Base-by-base conservation (phyloP, 2,888 invertebrate genomes). In the Labia minor region DNA sequence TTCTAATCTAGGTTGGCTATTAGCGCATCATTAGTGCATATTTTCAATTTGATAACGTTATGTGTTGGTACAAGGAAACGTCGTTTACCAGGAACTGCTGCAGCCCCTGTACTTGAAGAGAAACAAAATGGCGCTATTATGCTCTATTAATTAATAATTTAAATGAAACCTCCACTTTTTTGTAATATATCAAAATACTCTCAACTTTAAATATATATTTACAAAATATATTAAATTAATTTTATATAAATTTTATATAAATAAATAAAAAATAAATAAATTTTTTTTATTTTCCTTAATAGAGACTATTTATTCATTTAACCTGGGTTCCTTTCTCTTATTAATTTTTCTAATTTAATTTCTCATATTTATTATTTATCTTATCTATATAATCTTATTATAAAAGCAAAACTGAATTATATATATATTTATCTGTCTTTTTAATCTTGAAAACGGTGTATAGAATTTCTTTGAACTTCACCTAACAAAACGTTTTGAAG, bases 111-210 rank as follows among this genome's bases (percentile, higher is more conserved):
- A 63, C 79, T 86, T 66, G 88, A 89, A 74, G 89, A 90, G 76
- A 90, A 90, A 77, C 84, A 87, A 69, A 89, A 89, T 72, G 91
- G 90, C 68, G 90, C 90, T 74, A 92, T 92, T 74, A 90, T 92
- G 89, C 79, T 90, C 71, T 90, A 90, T 75, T 90, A 78, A 75
- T 63, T 19, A n/a, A n/a, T n/a, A n/a, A n/a, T n/a, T n/a, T n/a
- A n/a, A n/a, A n/a, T n/a, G n/a, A n/a, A n/a, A 33, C 62, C 65
- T 21, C 4, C 37, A 4, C 62, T 62, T 14, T n/a, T n/a, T n/a
- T n/a, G n/a, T n/a, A 14, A 11, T 37, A 14, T 14, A 37, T n/a
- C n/a, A n/a, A n/a, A n/a, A n/a, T n/a, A n/a, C n/a, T n/a, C n/a
- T n/a, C n/a, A n/a, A n/a, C n/a, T 19, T 0, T 1, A 63, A 61